A percentile compares a stretch with the other conserved stretches of the same genome.
phyloP scores from a whole-genome alignment of 2,113 vertebrate species.

The Tupaia tana region DNA sequence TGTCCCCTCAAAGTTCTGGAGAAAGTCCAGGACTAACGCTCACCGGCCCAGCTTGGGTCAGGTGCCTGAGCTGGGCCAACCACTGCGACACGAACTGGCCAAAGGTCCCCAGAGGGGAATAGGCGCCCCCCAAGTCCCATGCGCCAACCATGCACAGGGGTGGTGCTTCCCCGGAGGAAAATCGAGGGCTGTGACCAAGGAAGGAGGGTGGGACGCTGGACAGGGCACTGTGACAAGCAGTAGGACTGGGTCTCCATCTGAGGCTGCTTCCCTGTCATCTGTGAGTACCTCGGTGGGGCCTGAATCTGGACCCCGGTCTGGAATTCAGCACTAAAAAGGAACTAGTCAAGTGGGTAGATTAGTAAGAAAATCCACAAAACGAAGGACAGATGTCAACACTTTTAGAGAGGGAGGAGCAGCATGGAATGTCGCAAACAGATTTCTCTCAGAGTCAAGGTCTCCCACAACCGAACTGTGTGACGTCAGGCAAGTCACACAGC shows the following conservation, averaged over 20 bases:
- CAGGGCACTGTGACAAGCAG: not conserved
- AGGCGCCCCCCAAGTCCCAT: not conserved
- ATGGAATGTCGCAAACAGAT: not conserved
- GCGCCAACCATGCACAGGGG: not conserved
- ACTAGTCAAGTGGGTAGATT: not conserved
- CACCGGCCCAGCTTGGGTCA: not conserved
- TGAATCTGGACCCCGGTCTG: not conserved
- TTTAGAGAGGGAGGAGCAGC: not conserved
- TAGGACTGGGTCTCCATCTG: rapidly evolving
- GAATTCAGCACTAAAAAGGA: not conserved
- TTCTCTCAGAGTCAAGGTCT: not conserved
- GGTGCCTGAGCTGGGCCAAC: too few species aligned
- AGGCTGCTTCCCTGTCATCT: not conserved
- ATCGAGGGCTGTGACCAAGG: not conserved
- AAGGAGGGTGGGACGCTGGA: not conserved
- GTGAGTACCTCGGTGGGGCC: not conserved
- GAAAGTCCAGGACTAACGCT: not conserved
- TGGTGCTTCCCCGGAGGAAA: not conserved
- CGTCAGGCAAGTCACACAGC: not conserved
- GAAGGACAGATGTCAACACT: not conserved
- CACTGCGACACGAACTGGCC: not conserved
- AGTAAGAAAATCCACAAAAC: not conserved
- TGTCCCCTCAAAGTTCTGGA: not conserved
- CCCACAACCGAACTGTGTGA: not conserved
- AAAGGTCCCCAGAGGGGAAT: not conserved